Base-by-base conservation (phyloP, 2,888 invertebrate species). In the Dastarcus helophoroides region DNA sequence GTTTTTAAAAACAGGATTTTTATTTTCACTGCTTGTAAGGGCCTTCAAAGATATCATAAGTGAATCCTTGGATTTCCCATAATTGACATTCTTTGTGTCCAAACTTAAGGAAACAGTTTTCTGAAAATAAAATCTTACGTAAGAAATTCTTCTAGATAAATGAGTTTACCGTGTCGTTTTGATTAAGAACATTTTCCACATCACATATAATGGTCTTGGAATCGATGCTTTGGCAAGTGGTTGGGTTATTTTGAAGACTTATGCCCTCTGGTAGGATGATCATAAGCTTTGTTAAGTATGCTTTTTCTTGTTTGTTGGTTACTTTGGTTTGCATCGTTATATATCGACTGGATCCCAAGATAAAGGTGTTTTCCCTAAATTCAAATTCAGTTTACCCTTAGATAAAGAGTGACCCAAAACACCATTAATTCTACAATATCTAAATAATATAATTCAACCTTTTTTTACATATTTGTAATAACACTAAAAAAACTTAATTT, bases 211-310 rank as follows among this genome's bases (percentile, higher is more conserved):
- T 41, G 25, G 43, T 32, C 3, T 38, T 26, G 11, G 44, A 40
- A 4, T 35, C 28, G 37, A 48, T 42, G 30, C 36, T 35, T 14
- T 45, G 46, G 2, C 54, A 54, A 29, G 24, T 36, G 3, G 46
- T 35, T 10, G 51, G 51, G 22, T 39, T 48, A 26, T 43, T 41
- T 23, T 44, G 39, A 28, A 55, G 49, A 22, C 35, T 38, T 2
- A 57, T 41, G 3, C 34, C 32, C 33, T 58, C 53, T 2, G 67
- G 64, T 16, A 67, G 56, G 7, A 57, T 57, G 2, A 69, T 53
- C 30, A 58, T 53, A 13, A 69, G 42, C 43, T 65, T 60, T 0
- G 67, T 61, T 24, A 62, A 48, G 41, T 66, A 68, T 3, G 69
- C 68, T 2, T 63, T 60, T 44, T 69, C 69, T 1, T 64, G 65